Conservation (phyloP, 2,888 invertebrate genomes). For the Drosophila paramelanica region DNA sequence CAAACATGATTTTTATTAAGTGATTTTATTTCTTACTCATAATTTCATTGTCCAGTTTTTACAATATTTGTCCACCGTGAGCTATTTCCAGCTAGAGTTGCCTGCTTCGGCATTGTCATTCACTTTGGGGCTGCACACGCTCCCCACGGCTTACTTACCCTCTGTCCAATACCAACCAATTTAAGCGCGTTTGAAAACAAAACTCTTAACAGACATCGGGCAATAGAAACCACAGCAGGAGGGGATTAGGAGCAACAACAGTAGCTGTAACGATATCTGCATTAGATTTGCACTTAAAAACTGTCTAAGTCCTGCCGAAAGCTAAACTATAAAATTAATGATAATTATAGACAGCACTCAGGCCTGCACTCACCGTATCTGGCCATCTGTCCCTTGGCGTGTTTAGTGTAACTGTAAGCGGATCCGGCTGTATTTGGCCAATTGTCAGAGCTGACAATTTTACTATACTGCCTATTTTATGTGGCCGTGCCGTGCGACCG, state of each 20-base stretch:
- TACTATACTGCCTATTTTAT: constrained; percentile 69
- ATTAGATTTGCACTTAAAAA: constrained; percentile 56
- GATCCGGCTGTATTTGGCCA: constrained; percentile 62
- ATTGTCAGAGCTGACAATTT: constrained; percentile 68
- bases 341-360: constrained; percentile 67
- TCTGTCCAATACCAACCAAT: constrained; percentile 22
- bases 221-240: not conserved
- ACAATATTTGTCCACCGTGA: constrained; percentile 48
- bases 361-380: constrained; percentile 22
- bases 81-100: constrained; percentile 13
- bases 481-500: constrained; percentile 29
- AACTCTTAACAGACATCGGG: constrained; percentile 31
- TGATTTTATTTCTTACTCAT: not conserved
- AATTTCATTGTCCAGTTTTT: not conserved
- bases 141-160: constrained; percentile 30
- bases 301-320: constrained; percentile 35
- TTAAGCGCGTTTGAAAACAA: constrained; percentile 51
- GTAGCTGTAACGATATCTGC: constrained; percentile 25
- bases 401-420: constrained; percentile 24
- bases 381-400: constrained; percentile 21
- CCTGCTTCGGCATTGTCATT: constrained; percentile 25
- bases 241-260: not conserved
- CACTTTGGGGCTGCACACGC: constrained; percentile 21
- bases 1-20: not conserved
- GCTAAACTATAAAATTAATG: constrained; percentile 70